Conservation (phyloP, 2,888 invertebrate species). For the Melipona beecheii region DNA sequence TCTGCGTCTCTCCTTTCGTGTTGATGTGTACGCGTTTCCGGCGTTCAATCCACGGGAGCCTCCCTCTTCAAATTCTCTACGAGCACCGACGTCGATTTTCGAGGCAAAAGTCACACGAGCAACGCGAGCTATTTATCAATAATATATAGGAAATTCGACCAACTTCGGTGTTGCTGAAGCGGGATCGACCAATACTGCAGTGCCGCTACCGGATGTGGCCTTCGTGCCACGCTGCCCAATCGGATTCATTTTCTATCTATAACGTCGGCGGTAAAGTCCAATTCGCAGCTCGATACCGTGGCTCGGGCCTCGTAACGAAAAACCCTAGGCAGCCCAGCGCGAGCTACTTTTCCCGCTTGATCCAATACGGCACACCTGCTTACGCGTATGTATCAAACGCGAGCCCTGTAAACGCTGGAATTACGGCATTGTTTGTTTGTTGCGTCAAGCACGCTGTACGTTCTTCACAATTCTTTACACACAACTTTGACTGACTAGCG, state of each 20-base stretch:
- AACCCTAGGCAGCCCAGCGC: slow-evolving; percentile 37
- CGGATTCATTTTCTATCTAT: slow-evolving; percentile 62
- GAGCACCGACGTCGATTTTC: slow-evolving; percentile 59
- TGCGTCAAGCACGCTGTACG: background rate
- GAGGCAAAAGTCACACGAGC: slow-evolving; percentile 65
- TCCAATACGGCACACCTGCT: slow-evolving; percentile 37
- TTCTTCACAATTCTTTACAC: background rate
- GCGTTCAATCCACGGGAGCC: slow-evolving; percentile 22
- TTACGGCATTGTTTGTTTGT: background rate
- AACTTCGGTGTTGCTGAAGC: slow-evolving; percentile 76
- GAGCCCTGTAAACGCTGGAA: background rate
- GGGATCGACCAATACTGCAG: slow-evolving; percentile 79
- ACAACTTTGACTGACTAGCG: background rate
- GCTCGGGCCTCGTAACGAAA: slow-evolving; percentile 18
- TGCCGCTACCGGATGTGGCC: slow-evolving; percentile 79
- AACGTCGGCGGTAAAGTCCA: slow-evolving; percentile 69
- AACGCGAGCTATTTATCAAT: slow-evolving; percentile 77
- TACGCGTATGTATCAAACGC: background rate
- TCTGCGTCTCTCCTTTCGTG: slow-evolving; percentile 45
- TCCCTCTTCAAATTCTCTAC: slow-evolving; percentile 48
- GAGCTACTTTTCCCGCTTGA: slow-evolving; percentile 46
- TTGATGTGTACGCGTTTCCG: slow-evolving; percentile 30
- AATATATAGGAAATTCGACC: slow-evolving; percentile 75
- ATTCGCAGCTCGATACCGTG: slow-evolving; percentile 61
- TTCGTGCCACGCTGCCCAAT: slow-evolving; percentile 75